Evolutionary conservation across 2,888 invertebrate genomes (phyloP).

Genomic region (Sericinus montela): DNA sequence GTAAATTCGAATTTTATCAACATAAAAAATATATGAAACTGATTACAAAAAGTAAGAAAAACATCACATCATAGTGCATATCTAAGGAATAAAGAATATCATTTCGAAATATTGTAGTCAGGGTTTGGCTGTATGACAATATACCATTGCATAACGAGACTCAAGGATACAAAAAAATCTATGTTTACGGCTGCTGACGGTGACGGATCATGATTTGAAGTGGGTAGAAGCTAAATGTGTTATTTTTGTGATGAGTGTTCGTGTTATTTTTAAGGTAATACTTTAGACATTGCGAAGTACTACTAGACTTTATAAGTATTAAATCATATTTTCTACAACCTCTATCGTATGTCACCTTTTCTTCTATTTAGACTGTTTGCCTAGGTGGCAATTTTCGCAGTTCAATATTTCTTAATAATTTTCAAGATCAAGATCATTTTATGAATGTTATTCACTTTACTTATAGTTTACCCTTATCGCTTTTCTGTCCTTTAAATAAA

Average conservation of each 20-base stretch:
- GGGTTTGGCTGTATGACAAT: too few relatives aligned
- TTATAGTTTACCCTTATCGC: too few relatives aligned
- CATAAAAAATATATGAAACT: too few relatives aligned
- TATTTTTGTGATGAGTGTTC: constrained; percentile 76
- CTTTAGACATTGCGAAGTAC: constrained; percentile 27
- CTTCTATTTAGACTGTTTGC: constrained; percentile 43
- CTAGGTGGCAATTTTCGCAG: constrained; percentile 70
- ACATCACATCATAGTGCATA: too few relatives aligned
- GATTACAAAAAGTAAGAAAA: too few relatives aligned
- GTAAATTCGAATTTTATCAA: too few relatives aligned
- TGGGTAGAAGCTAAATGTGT: constrained; percentile 66
- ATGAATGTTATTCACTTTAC: too few relatives aligned
- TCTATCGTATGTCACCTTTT: constrained; percentile 22
- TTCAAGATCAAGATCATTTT: not conserved
- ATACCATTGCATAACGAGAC: too few relatives aligned
- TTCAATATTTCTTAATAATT: constrained; percentile 42
- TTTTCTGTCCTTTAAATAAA: not conserved
- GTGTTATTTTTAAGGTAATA: constrained; percentile 70
- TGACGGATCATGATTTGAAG: constrained; percentile 77
- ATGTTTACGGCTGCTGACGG: constrained; percentile 49
- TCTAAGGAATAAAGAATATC: too few relatives aligned
- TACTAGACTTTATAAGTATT: not conserved
- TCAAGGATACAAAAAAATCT: not conserved
- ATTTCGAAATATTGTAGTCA: too few relatives aligned
- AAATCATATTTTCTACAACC: constrained; percentile 17